Evolutionary conservation across 2,888 invertebrate genomes (phyloP).

Genomic region (Noctua fimbriata): DNA sequence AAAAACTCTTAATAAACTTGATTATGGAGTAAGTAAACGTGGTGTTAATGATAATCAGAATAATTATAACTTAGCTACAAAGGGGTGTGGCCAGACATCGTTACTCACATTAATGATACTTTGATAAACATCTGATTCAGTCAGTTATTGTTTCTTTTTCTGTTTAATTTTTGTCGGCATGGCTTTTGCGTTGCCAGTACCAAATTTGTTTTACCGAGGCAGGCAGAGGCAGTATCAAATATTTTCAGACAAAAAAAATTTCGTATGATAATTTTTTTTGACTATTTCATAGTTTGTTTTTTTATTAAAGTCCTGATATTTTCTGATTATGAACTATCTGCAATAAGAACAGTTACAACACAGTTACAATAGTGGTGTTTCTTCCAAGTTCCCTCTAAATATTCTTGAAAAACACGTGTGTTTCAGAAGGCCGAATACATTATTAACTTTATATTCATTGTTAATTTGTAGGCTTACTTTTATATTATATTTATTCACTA

Average conservation of each 20-base stretch:
- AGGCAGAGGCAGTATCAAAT: not conserved
- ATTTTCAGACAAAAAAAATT: not conserved
- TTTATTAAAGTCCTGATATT: not conserved
- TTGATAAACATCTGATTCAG: conserved; percentile 38
- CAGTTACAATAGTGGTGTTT: not conserved
- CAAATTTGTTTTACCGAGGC: not conserved
- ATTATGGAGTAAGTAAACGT: conserved; percentile 45
- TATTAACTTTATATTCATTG: not conserved
- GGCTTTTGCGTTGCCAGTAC: not conserved
- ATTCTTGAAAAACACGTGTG: not conserved
- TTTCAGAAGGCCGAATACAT: not conserved
- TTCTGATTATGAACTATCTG: not conserved
- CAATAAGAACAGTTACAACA: too few relatives aligned
- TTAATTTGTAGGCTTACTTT: not conserved
- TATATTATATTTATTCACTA: conserved; percentile 13
- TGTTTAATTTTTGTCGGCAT: conserved; percentile 3
- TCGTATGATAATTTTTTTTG: not conserved
- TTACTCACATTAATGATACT: conserved; percentile 47
- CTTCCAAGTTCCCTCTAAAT: not conserved
- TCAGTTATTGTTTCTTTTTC: conserved; percentile 19
- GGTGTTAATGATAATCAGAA: conserved; percentile 22
- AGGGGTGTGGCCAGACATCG: conserved; percentile 41
- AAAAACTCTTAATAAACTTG: conserved; percentile 12
- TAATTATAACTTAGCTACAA: conserved; percentile 42
- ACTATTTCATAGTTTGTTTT: not conserved